Conservation (phyloP, 1,140 invertebrate genomes). For the Ectropis grisescens region DNA sequence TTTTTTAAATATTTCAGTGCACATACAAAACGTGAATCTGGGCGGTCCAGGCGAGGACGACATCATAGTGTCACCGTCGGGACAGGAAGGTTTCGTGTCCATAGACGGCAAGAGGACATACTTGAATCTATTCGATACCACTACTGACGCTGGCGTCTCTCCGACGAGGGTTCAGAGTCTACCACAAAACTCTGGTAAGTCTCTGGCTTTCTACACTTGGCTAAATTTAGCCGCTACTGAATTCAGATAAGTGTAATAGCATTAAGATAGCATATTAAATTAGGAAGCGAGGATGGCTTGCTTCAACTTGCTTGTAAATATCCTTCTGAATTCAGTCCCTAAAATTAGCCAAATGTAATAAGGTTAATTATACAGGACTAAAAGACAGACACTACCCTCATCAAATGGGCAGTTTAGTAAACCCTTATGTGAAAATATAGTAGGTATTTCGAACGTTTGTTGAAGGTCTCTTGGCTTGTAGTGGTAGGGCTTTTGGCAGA, state of each 20-base stretch:
- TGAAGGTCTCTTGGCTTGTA: too few relatives aligned
- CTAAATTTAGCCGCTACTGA: too few relatives aligned
- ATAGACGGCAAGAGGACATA: conserved; percentile 93
- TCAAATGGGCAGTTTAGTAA: too few relatives aligned
- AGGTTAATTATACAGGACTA: conserved; percentile 43
- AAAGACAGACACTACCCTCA: conserved; percentile 3
- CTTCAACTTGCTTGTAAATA: conserved; percentile 80
- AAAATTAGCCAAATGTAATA: too few relatives aligned
- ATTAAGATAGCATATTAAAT: conserved; percentile 79
- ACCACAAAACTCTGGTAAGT: conserved; percentile 32
- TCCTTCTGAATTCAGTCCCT: conserved; percentile 19
- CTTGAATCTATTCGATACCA: conserved; percentile 80
- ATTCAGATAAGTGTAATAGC: too few relatives aligned
- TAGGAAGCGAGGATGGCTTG: conserved; percentile 90
- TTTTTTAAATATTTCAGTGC: conserved; percentile 31
- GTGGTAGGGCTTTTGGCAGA: too few relatives aligned
- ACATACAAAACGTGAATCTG: conserved; percentile 49
- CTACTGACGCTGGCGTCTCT: conserved; percentile 49
- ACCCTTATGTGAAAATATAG: too few relatives aligned
- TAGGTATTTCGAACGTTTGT: too few relatives aligned
- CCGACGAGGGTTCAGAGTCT: conserved; percentile 32
- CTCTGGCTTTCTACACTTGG: conserved; percentile 10
- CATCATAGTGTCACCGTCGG: conserved; percentile 82
- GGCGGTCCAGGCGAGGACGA: conserved; percentile 66
- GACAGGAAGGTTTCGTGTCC: conserved; percentile 89